Evolutionary conservation across 2,888 invertebrate genomes (phyloP), one percentile per base, ranked within the genome.

Genomic region (Calliscelio sp.): DNA sequence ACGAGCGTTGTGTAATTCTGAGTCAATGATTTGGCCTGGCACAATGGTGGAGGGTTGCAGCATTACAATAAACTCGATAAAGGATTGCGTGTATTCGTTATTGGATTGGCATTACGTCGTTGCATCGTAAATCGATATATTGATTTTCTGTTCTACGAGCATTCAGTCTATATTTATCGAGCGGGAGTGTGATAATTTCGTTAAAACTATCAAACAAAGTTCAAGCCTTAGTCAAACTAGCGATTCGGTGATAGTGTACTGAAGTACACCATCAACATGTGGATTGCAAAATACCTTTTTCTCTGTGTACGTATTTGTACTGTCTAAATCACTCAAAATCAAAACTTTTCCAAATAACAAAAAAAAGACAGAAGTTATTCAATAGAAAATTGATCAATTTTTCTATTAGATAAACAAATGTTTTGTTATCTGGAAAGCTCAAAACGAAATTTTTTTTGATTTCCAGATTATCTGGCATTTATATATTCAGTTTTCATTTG

Each of bases 1-100:
- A 59, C n/a, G 41, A 32, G 25, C 53, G 38, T 91, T 91, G 85
- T 74, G 89, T 85, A 91, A 91, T 87, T 87, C 83, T 77, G 86
- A 87, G 87, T 73, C 87, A 87, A 88, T 87, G 87, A 87, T 88
- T 89, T 86, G 85, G 87, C 86, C 82, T 86, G 81, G 70, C 74
- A 83, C 89, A 89, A 65, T 84, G 87, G 87, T 87, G 88, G 82
- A 78, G 87, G 86, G 77, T 41, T 68, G 59, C 74, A 63, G 81
- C 87, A 87, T 86, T 86, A 78, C 82, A 63, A 81, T 74, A 66
- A 81, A 81, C 74, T 61, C 32, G 51, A 66, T 73, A 80, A 80
- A 73, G 66, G 51, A 74, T 73, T 66, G 65, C 55, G 71, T 55
- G 57, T 66, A 59, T 57, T 53, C 49, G 63, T 77, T 77, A 70